Percentiles rank a stretch among this genome's conserved stretches.
These are phyloP conservation scores for Epizoanthus stellaris DNA, from an alignment of 92 coral and sea anemone species.

Conservation along the genomic window DNA sequence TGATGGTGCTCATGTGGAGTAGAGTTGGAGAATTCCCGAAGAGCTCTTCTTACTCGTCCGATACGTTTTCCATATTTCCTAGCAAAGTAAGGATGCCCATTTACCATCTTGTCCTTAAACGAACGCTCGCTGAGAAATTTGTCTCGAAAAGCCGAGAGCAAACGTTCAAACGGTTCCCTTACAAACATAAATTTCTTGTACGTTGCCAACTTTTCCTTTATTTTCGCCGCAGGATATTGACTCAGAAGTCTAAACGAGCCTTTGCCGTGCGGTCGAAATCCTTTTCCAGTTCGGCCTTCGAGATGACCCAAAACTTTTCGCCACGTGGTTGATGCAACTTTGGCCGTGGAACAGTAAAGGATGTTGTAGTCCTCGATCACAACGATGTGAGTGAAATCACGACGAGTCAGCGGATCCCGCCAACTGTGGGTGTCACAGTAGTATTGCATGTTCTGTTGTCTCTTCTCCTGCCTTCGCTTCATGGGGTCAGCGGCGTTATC, in stretches of 20 bases:
- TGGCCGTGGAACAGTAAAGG: conserved; percentile 42
- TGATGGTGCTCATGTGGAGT: conserved; percentile 8
- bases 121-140: conserved; percentile 51
- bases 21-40: neutral
- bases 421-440: conserved; percentile 34
- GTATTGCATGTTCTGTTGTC: conserved; percentile 5
- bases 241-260: conserved; percentile 41
- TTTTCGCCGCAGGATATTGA: conserved; percentile 21
- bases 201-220: conserved; percentile 36
- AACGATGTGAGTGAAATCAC: conserved; percentile 36
- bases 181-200: conserved; percentile 60
- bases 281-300: conserved; percentile 25
- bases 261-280: conserved; percentile 37
- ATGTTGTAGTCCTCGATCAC: conserved; percentile 38
- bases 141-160: conserved; percentile 58
- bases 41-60: conserved; percentile 16
- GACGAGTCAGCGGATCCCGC: conserved; percentile 43
- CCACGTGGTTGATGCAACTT: conserved; percentile 43
- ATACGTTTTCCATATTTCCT: conserved; percentile 29
- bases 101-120: conserved; percentile 28
- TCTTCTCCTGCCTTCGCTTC: neutral
- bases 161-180: conserved; percentile 65
- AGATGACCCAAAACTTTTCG: conserved; percentile 22
- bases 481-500: neutral
- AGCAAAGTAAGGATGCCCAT: conserved; percentile 29